Base-by-base conservation (phyloP, 2,888 invertebrate genomes). In the Amblyjoppa proteus region DNA sequence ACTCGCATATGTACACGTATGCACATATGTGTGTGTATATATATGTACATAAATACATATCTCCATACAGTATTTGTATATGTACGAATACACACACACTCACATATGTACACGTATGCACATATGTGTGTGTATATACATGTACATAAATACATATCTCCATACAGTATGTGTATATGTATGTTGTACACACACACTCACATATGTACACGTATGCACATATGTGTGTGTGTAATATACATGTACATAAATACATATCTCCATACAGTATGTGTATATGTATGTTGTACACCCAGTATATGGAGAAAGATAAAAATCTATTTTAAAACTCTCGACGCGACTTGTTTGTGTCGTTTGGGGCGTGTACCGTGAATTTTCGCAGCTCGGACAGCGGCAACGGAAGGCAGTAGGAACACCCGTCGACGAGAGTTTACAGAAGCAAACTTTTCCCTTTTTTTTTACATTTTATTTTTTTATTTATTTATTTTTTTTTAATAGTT, bases 261-360 rank as follows among this genome's bases (percentile, higher is more conserved):
- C 45, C 16, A 49, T 16, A 49, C 3, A 49, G 16, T 4, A 49
- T 25, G 41, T 64, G 25, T 71, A 51, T 64, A n/a, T 49, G 34
- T 9, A 20, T n/a, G 53, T 25, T 34, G 20, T n/a, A 61, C 25
- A 82, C 71, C 13, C 70, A 3, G 28, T 51, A 28, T 20, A 64
- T 53, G 76, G 16, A 71, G 66, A 82, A 70, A 75, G 70, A 82
- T 76, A 76, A 76, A 81, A 82, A 82, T 70, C 81, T 82, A 82
- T 82, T 82, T 82, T 70, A 70, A 82, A 76, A 70, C 64, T 81
- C 75, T 76, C 81, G 51, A 81, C 76, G 45, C 76, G 70, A 69
- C 64, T 76, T 82, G 81, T 82, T 82, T 82, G 58, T 76, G 81
- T 70, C 76, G 64, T 76, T 76, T 25, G 75, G 41, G 69, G 58